phyloP scores from a whole-genome alignment of 2,113 vertebrate species.

The Pluvianellus socialis region DNA sequence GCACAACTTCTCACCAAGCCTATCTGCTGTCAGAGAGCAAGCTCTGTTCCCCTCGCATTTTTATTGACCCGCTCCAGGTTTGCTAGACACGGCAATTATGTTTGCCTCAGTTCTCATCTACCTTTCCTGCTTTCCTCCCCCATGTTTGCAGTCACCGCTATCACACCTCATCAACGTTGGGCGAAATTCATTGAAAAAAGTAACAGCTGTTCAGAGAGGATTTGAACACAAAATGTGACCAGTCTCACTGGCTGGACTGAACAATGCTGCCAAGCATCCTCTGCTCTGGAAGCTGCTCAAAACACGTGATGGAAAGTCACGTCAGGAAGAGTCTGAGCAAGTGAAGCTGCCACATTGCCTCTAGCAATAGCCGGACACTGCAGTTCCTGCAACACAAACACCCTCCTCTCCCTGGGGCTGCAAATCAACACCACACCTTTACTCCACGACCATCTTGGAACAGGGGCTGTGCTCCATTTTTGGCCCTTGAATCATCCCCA shows the following conservation, averaged over 20 bases:
- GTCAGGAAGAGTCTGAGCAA: neutral
- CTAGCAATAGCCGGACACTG: neutral
- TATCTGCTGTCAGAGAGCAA: neutral
- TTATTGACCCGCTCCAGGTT: neutral
- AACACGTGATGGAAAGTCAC: neutral
- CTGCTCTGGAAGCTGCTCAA: neutral
- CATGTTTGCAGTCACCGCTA: neutral
- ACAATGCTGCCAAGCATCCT: neutral
- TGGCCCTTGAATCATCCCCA: neutral
- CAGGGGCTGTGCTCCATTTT: neutral
- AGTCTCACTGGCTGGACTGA: neutral
- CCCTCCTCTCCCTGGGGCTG: neutral
- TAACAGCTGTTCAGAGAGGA: neutral
- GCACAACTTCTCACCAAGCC: neutral
- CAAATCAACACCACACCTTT: accelerated
- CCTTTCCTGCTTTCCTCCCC: neutral
- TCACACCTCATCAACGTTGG: neutral
- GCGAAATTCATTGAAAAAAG: neutral
- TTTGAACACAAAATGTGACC: neutral
- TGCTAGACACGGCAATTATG: neutral
- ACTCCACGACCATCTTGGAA: accelerated
- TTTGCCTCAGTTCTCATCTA: neutral
- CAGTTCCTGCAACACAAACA: neutral
- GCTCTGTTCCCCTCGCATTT: neutral
- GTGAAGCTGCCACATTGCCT: neutral